A percentile compares a stretch with the other conserved stretches of the same genome.
phyloP scores from a whole-genome alignment of 1,140 invertebrate species.

The Scaptomyza pallida region DNA sequence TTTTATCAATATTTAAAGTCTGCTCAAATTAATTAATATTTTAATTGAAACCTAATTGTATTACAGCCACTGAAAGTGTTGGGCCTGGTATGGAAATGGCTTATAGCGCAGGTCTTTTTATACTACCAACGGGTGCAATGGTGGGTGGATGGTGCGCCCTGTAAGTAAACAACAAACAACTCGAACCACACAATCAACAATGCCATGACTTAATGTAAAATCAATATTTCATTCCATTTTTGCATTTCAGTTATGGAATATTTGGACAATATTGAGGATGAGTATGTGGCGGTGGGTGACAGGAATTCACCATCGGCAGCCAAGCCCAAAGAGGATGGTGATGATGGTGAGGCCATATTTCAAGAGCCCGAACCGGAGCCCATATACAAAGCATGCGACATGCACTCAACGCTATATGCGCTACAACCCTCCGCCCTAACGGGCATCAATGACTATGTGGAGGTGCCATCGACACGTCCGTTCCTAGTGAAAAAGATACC shows the following conservation, averaged over 20 bases:
- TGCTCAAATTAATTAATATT: too few species aligned
- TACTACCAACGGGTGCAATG: constrained; percentile 70
- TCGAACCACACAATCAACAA: not conserved
- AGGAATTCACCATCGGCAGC: constrained; percentile 69
- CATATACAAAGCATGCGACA: constrained; percentile 87
- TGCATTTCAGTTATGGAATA: constrained; percentile 67
- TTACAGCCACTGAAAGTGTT: constrained; percentile 67
- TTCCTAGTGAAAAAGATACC: constrained; percentile 89
- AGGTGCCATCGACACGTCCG: constrained; percentile 83
- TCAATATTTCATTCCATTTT: not conserved
- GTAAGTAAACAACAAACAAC: constrained; percentile 51
- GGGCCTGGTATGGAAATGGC: constrained; percentile 68
- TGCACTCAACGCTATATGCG: constrained; percentile 87
- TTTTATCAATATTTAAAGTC: too few species aligned
- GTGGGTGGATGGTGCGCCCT: constrained; percentile 82
- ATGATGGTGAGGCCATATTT: constrained; percentile 81
- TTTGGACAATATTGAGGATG: constrained; percentile 72
- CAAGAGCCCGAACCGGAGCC: constrained; percentile 77
- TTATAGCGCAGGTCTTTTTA: constrained; percentile 68
- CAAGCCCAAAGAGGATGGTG: constrained; percentile 71
- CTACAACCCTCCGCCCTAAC: constrained; percentile 87
- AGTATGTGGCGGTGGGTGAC: constrained; percentile 70
- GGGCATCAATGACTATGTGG: constrained; percentile 83
- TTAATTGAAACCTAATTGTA: too few species aligned
- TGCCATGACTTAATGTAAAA: not conserved